Conservation (phyloP, 2,888 invertebrate genomes). For the Macrostomum cliftonense region DNA sequence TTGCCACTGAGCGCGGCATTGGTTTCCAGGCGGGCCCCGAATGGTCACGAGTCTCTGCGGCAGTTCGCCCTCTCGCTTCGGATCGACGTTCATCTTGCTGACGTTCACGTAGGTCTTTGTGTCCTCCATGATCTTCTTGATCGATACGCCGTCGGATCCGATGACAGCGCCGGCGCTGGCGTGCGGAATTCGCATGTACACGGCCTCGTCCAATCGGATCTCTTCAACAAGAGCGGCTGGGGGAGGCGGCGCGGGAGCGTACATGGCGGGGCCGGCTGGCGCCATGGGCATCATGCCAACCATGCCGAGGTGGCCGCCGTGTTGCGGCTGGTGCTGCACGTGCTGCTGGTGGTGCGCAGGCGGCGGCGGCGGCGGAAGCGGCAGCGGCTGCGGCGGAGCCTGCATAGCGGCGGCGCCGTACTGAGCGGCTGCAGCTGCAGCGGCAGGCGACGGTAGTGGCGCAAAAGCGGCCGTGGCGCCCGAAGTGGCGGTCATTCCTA, state of each 20-base stretch:
- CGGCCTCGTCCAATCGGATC: not conserved
- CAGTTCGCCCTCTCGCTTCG: not conserved
- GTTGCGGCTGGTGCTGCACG: not conserved
- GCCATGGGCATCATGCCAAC: too few relatives aligned
- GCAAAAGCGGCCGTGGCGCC: too few relatives aligned
- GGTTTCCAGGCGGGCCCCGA: not conserved
- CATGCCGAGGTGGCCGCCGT: too few relatives aligned
- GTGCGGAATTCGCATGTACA: not conserved
- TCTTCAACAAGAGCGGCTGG: not conserved
- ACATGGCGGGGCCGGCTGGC: not conserved
- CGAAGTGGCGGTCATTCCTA: too few relatives aligned
- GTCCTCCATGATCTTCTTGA: not conserved
- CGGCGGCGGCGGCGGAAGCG: not conserved
- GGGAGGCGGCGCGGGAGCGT: too few relatives aligned
- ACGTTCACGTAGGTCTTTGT: conserved; percentile 1
- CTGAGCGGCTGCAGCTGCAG: too few relatives aligned
- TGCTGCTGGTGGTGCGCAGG: not conserved
- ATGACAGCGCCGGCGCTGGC: not conserved
- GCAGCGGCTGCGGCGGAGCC: not conserved
- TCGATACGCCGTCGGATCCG: not conserved
- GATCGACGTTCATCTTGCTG: not conserved
- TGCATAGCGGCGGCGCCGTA: too few relatives aligned
- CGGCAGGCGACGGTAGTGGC: too few relatives aligned
- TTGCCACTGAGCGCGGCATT: not conserved
- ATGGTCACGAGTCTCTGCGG: not conserved